phyloP scores from a whole-genome alignment of 1,140 invertebrate species.

The Bombus vancouverensis region DNA sequence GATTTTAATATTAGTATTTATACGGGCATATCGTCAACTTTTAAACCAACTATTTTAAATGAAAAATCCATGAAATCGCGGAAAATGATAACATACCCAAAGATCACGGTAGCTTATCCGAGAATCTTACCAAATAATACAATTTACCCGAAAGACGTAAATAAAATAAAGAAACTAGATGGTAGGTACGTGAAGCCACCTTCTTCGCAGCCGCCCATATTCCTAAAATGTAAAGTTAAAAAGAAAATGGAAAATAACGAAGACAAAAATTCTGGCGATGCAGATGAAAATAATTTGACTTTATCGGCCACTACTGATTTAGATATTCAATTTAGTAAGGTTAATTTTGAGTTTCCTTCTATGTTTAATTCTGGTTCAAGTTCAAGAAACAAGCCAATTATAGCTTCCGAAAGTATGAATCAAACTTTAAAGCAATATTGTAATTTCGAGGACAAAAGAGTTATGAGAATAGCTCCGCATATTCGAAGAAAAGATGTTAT shows the following conservation, averaged over 20 bases:
- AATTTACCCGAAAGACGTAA: conserved; percentile 32
- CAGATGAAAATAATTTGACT: conserved; percentile 17
- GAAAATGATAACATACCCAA: conserved; percentile 74
- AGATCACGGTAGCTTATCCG: conserved; percentile 70
- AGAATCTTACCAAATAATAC: conserved; percentile 57
- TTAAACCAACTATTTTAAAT: conserved; percentile 11
- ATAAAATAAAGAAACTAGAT: conserved; percentile 64
- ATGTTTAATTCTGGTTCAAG: conserved; percentile 58
- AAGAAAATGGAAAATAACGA: conserved; percentile 48
- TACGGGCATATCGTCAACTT: conserved; percentile 1
- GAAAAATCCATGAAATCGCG: conserved; percentile 44
- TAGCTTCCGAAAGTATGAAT: conserved; percentile 22
- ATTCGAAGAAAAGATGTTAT: conserved; percentile 83
- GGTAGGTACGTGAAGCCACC: conserved; percentile 70
- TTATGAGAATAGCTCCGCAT: conserved; percentile 78
- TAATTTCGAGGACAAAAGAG: conserved; percentile 79
- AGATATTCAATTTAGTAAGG: conserved; percentile 78
- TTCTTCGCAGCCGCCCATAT: conserved; percentile 68
- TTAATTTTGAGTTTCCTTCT: conserved; percentile 66
- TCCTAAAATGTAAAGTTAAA: conserved; percentile 75
- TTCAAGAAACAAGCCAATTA: conserved; percentile 24
- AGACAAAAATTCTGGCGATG: conserved; percentile 15
- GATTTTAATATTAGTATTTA: conserved; percentile 12
- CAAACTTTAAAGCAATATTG: conserved; percentile 77
- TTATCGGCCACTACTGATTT: conserved; percentile 75